These are phyloP conservation scores for Sarcophilus harrisii DNA, from an alignment of 2,797 vertebrate species.

Conservation along the genomic window DNA sequence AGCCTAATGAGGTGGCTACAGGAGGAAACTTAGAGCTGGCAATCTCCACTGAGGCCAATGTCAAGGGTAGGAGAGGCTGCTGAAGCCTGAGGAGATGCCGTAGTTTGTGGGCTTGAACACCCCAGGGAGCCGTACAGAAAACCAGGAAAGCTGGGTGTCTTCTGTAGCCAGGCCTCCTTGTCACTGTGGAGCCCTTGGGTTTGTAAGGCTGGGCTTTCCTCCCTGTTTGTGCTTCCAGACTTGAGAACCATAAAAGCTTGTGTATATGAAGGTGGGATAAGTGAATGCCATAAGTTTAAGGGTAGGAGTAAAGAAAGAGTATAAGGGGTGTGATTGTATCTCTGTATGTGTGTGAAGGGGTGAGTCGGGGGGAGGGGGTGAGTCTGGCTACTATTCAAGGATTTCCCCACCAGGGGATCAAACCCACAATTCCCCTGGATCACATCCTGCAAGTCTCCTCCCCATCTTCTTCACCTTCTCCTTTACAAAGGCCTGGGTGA, in stretches of 20 bases:
- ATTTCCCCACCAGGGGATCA: not conserved
- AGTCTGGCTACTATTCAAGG: not conserved
- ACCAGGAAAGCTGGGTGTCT: slow-evolving; percentile 79
- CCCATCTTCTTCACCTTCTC: not conserved
- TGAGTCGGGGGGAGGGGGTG: too few species aligned
- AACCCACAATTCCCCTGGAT: not conserved
- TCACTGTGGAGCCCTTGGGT: not conserved
- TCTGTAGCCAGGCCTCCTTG: not conserved
- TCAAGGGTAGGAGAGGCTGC: slow-evolving; percentile 82
- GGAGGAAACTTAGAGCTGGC: slow-evolving; percentile 12
- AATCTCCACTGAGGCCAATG: slow-evolving; percentile 83
- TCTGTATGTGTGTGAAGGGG: too few species aligned
- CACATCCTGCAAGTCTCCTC: not conserved
- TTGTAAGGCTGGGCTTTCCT: not conserved
- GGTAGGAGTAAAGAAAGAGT: not conserved
- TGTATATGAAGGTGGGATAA: slow-evolving; percentile 69
- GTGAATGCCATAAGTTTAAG: slow-evolving; percentile 75
- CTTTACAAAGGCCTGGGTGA: not conserved
- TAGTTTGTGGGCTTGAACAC: slow-evolving; percentile 83
- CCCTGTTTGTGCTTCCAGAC: slow-evolving; percentile 75
- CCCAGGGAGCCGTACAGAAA: slow-evolving; percentile 77
- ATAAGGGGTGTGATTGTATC: not conserved
- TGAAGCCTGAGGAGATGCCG: slow-evolving; percentile 88
- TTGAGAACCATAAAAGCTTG: slow-evolving; percentile 70
- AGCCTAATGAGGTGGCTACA: slow-evolving; percentile 31